Evolutionary conservation across 2,888 invertebrate species (phyloP).

Genomic region (Theretra japonica): DNA sequence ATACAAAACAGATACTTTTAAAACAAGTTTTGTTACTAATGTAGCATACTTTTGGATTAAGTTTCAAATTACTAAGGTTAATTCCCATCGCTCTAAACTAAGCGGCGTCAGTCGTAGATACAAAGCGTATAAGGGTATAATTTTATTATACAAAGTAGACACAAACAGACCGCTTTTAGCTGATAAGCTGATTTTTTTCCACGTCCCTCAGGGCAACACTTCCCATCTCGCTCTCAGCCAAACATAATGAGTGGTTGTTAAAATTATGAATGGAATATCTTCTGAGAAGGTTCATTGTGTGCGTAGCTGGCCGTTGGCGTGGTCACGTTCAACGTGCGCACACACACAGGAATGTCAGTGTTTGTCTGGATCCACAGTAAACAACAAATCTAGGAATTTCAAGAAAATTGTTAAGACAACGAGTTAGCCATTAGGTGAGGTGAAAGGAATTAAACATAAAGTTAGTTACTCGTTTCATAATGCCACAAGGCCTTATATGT

Average conservation of each 20-base stretch:
- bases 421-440: background rate
- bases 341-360: slow-evolving; percentile 44
- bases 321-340: slow-evolving; percentile 42
- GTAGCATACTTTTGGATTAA: slow-evolving; percentile 14
- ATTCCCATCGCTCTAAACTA: background rate
- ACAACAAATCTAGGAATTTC: background rate
- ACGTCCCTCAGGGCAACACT: slow-evolving; percentile 60
- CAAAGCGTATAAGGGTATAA: slow-evolving; percentile 28
- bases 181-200: slow-evolving; percentile 54
- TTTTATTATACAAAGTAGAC: slow-evolving; percentile 32
- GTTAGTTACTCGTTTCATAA: background rate
- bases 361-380: slow-evolving; percentile 40
- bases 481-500: too few relatives aligned
- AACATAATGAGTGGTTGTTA: slow-evolving; percentile 80
- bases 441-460: background rate
- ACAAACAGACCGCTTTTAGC: slow-evolving; percentile 38
- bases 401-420: background rate
- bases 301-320: slow-evolving; percentile 43
- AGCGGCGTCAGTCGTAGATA: slow-evolving; percentile 23
- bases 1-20: background rate
- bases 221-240: slow-evolving; percentile 64
- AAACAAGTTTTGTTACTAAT: background rate
- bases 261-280: slow-evolving; percentile 82
- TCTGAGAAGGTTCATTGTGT: slow-evolving; percentile 55
- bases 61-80: background rate